Evolutionary conservation across 2,888 invertebrate species (phyloP).

Genomic region (Pyrgus malvae): DNA sequence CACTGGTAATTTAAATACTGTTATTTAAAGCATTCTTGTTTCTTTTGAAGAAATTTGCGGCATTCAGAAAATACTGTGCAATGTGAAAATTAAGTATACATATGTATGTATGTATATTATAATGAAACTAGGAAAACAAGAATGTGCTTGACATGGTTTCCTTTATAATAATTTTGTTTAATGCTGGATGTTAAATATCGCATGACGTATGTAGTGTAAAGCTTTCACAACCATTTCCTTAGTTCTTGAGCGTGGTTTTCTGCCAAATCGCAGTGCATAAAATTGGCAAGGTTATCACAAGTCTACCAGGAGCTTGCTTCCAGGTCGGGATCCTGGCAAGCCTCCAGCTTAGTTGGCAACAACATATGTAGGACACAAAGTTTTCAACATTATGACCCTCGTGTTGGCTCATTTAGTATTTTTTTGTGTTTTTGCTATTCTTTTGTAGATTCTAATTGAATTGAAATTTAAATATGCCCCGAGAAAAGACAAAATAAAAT

Average conservation of each 20-base stretch:
- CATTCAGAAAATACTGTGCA: constrained; percentile 21
- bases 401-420: constrained; percentile 47
- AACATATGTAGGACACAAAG: constrained; percentile 60
- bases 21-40: constrained; percentile 26
- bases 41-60: constrained; percentile 19
- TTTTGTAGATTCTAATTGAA: constrained; percentile 13
- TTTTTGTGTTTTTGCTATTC: constrained; percentile 30
- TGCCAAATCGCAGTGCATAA: constrained; percentile 25
- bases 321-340: constrained; percentile 55
- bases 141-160: constrained; percentile 19
- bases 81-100: constrained; percentile 8
- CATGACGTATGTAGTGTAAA: constrained; percentile 8
- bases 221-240: constrained; percentile 3
- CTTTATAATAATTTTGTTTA: constrained; percentile 15
- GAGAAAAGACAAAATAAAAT: background rate
- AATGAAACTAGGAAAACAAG: constrained; percentile 17
- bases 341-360: constrained; percentile 57
- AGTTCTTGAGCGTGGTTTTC: constrained; percentile 7
- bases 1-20: constrained; percentile 19
- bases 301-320: constrained; percentile 40
- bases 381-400: constrained; percentile 50
- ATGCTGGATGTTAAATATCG: constrained; percentile 1
- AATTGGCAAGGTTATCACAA: constrained; percentile 34
- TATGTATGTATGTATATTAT: no score
- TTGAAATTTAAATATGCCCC: constrained; percentile 16